Base-by-base conservation (phyloP, 2,888 invertebrate genomes). In the Kuschelorhynchus macadamiae region DNA sequence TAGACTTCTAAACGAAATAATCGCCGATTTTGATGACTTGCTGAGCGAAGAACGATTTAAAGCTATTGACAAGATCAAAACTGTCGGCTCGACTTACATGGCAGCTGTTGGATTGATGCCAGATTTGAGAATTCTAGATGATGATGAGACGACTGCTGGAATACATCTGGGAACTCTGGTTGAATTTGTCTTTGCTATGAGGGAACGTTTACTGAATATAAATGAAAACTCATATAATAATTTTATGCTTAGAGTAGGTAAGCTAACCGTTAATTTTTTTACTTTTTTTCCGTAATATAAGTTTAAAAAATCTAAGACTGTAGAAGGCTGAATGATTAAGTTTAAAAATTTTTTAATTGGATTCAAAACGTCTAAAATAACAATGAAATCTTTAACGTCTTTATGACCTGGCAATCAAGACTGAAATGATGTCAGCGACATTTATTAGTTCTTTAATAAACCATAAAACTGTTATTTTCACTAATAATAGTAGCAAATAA, bases 161-260 rank as follows among this genome's bases (percentile, higher is more conserved):
- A 85, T 88, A 18, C 88, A 90, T 79, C 85, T 96, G 87, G 91
- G 92, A 20, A 92, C 92, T 0, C 84, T 96, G n/a, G 91, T 95
- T 0, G 96, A 96, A 79, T 95, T 95, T 79, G 93, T 95, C 7
- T 93, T 96, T 81, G 93, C 94, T 0, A 94, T 96, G 93, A 87
- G 93, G 55, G 92, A 95, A 76, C 91, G 92, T 72, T 86, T 96
- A 14, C 88, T 92, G 72, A 92, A 92, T 82, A 95, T 96, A 78
- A 96, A 96, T 81, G 95, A 95, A 79, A 95, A 96, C 82, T 95
- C 94, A 0, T 96, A 95, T 80, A 96, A 96, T 80, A 95, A 94
- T 83, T 96, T 96, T 80, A 93, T 94, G 91, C 85, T 96, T 41
- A 87, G 95, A 85, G 93, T 96, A 73, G 95, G 95, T 94, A 82